Percentiles rank a stretch among this genome's conserved stretches.
Evolutionary conservation across 1,140 invertebrate species (phyloP).

Genomic region (Brachionus manjavacas): DNA sequence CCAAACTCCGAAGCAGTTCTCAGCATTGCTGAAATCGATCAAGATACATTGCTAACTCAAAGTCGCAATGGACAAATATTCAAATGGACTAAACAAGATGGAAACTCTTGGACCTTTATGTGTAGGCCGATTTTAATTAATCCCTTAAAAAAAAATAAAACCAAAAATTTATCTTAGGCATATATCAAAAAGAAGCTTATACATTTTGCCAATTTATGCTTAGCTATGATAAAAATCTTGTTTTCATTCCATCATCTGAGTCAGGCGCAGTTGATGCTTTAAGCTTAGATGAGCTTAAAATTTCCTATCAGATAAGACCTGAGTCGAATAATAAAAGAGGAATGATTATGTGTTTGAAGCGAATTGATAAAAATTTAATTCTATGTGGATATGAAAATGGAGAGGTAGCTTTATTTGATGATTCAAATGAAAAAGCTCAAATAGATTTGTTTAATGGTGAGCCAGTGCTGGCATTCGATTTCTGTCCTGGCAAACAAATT

Average conservation of each 20-base stretch:
- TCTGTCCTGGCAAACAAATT: not conserved
- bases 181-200: slow-evolving; percentile 29
- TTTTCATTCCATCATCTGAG: slow-evolving; percentile 5
- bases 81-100: not conserved
- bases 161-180: not conserved
- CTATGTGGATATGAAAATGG: slow-evolving; percentile 32
- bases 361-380: not conserved
- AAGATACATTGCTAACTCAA: not conserved
- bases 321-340: not conserved
- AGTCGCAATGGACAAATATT: not conserved
- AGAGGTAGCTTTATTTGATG: slow-evolving; percentile 2
- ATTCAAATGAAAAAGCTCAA: not conserved
- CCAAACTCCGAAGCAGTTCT: not conserved
- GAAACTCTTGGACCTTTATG: not conserved
- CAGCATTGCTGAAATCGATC: not conserved
- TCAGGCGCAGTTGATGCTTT: not conserved
- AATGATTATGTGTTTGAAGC: slow-evolving; percentile 17
- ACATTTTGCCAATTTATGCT: slow-evolving; percentile 21
- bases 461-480: slow-evolving; percentile 25
- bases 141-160: too few species aligned
- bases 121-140: not conserved
- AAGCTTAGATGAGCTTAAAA: not conserved
- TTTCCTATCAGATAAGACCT: not conserved
- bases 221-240: not conserved
- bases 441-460: slow-evolving; percentile 17